Evolutionary conservation across 1,140 invertebrate species (phyloP), one percentile per base, ranked within the genome.

Genomic region (Eueides isabella): DNA sequence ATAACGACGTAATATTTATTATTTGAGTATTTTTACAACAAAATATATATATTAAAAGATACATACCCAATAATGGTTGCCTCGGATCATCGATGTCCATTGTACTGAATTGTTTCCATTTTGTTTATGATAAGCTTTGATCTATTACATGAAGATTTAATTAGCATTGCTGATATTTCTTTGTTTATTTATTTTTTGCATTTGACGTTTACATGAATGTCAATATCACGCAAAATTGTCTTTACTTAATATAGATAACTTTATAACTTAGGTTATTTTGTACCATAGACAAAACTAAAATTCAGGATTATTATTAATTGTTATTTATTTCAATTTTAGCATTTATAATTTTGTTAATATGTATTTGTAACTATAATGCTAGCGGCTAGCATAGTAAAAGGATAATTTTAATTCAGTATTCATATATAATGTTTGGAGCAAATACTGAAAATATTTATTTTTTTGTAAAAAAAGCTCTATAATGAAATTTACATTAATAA

Each of bases 61-160:
- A 75, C 78, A 75, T 78, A 87, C 87, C 87, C 19, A 89, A 76
- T 31, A 89, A 71, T 19, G 87, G 87, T 72, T 75, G 83, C 66
- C 85, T 79, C 26, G 85, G 85, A 74, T 89, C 87, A 69, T 89
- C 78, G n/a, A 29, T 73, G 65, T 89, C 84, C 87, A 89, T 89
- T 68, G 73, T 79, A 28, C 41, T 67, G 55, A 41, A 19, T 63
- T 64, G 64, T 68, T 71, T 63, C n/a, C 65, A 76, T 76, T 64
- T n/a, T n/a, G n/a, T n/a, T n/a, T n/a, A 44, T 55, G 62, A 75
- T 66, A 74, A 70, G 70, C 29, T 61, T 29, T 41, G 70, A 64
- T 70, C 62, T 70, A 75, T 66, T 75, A 70, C 66, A 67, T 19
- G 65, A 63, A 68, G 61, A 48, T 38, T 23, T 68, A 41, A 66